phyloP scores from a whole-genome alignment of 2,113 vertebrate genomes.

The Hippocampus guttulatus region DNA sequence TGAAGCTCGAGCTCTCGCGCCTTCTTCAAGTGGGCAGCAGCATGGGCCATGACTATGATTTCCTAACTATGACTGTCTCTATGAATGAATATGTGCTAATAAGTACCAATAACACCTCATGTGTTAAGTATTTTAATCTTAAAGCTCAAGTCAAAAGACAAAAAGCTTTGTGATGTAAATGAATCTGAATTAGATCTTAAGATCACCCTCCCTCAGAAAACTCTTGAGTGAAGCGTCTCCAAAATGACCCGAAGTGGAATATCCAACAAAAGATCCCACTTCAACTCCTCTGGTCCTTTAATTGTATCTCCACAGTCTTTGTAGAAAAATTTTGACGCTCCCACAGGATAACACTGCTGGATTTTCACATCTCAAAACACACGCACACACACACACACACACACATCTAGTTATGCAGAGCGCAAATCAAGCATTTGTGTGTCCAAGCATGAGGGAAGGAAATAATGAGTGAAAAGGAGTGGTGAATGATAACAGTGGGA shows the following conservation, averaged over 20 bases:
- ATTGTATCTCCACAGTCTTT: slow-evolving; percentile 1
- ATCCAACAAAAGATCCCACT: background rate
- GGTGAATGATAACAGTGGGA: slow-evolving; percentile 32
- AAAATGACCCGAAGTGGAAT: slow-evolving; percentile 6
- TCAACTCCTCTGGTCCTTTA: background rate
- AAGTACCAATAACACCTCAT: background rate
- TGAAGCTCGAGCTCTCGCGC: slow-evolving; percentile 84
- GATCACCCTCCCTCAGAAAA: background rate
- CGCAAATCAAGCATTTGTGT: slow-evolving; percentile 14
- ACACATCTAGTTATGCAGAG: background rate
- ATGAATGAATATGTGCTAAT: background rate
- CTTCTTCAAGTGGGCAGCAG: slow-evolving; percentile 94
- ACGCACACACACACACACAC: background rate
- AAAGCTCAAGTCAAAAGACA: background rate
- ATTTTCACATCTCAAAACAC: slow-evolving; percentile 7
- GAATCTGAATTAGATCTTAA: background rate
- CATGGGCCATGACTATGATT: slow-evolving; percentile 81
- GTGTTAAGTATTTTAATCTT: background rate
- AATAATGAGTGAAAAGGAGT: slow-evolving; percentile 36
- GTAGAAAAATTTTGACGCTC: slow-evolving; percentile 1
- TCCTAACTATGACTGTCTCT: background rate
- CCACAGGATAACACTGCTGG: background rate
- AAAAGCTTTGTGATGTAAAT: background rate
- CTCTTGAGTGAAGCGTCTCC: background rate
- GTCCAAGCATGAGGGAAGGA: slow-evolving; percentile 13